Evolutionary conservation across 2,113 vertebrate species (phyloP).

Genomic region (Cinclus cinclus): DNA sequence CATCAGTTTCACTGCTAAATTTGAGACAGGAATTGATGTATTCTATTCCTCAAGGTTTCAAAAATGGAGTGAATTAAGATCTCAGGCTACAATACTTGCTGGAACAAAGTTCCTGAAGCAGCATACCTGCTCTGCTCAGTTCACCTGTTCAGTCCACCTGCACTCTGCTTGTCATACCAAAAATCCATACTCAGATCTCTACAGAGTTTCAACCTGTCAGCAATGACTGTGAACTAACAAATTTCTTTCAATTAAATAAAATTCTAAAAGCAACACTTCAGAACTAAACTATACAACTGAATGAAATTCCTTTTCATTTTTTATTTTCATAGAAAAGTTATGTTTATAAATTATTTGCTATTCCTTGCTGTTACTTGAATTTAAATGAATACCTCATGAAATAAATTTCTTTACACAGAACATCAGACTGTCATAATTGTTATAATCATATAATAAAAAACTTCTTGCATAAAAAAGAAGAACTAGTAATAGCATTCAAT

Average conservation of each 20-base stretch:
- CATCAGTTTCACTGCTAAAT: background rate
- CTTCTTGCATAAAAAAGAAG: background rate
- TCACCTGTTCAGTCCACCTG: background rate
- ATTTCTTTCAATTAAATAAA: background rate
- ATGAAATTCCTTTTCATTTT: background rate
- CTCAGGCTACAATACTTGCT: background rate
- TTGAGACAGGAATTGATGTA: background rate
- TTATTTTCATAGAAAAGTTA: background rate
- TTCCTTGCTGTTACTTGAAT: background rate
- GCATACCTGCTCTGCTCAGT: background rate
- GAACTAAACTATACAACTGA: background rate
- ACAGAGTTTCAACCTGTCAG: background rate
- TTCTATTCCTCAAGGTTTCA: background rate
- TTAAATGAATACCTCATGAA: background rate
- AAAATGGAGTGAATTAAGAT: background rate
- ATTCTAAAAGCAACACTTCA: background rate
- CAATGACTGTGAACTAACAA: background rate
- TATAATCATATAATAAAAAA: background rate
- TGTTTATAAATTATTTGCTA: background rate
- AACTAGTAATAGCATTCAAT: background rate
- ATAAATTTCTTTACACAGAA: background rate
- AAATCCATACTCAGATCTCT: background rate
- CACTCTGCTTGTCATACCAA: background rate
- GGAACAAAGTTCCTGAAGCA: background rate
- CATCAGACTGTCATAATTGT: background rate